Conservation (phyloP, 2,888 invertebrate genomes). For the Ormyrus nitidulus region DNA sequence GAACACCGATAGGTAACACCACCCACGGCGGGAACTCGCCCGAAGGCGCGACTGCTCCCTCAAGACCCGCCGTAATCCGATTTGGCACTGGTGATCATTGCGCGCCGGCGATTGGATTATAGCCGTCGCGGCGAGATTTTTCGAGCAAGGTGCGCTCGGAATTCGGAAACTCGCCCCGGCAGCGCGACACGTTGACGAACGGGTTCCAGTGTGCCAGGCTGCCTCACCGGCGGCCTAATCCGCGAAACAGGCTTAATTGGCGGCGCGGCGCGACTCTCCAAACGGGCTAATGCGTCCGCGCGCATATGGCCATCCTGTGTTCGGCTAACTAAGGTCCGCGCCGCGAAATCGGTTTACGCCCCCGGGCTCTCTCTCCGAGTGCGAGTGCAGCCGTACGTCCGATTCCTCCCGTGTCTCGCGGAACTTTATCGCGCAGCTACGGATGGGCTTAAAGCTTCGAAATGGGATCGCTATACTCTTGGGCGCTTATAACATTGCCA, state of each 20-base stretch:
- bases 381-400: slow-evolving; percentile 63
- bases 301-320: slow-evolving; percentile 71
- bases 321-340: slow-evolving; percentile 69
- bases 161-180: slow-evolving; percentile 12
- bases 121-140: slow-evolving; percentile 35
- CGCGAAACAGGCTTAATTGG: slow-evolving; percentile 72
- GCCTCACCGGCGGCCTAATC: slow-evolving; percentile 57
- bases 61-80: slow-evolving; percentile 20
- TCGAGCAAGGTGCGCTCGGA: slow-evolving; percentile 4
- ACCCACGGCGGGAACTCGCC: slow-evolving; percentile 37
- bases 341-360: slow-evolving; percentile 72
- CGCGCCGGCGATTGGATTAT: slow-evolving; percentile 25
- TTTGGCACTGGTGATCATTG: slow-evolving; percentile 26
- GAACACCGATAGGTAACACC: slow-evolving; percentile 63
- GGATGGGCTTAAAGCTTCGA: slow-evolving; percentile 57
- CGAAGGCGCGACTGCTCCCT: slow-evolving; percentile 15
- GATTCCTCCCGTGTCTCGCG: slow-evolving; percentile 58
- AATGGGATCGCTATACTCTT: slow-evolving; percentile 58
- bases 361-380: slow-evolving; percentile 50
- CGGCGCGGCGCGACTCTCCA: slow-evolving; percentile 59
- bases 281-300: slow-evolving; percentile 67
- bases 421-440: slow-evolving; percentile 52
- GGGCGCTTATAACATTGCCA: slow-evolving; percentile 52
- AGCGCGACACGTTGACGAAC: neutral
- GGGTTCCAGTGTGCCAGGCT: neutral